Conservation (phyloP, 2,113 vertebrate species). For the Gadus macrocephalus region DNA sequence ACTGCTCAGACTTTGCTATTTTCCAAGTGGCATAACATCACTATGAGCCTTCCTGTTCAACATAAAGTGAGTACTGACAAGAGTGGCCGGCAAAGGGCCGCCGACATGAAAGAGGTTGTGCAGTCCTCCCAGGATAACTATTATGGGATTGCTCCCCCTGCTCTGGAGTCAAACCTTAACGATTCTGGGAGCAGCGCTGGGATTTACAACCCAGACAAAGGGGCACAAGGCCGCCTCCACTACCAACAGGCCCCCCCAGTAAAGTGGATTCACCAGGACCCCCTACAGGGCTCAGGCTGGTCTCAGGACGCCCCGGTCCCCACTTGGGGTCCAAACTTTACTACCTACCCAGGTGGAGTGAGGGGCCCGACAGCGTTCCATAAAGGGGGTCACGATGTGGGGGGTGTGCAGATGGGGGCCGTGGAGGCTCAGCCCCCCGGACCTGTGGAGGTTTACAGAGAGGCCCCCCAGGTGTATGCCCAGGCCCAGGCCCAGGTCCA, state of each 20-base stretch:
- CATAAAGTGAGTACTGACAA: conserved; percentile 83
- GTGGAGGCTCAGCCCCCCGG: conserved; percentile 73
- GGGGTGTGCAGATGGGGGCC: conserved; percentile 58
- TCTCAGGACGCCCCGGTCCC: conserved; percentile 70
- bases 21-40: conserved; percentile 50
- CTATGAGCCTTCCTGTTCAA: conserved; percentile 93
- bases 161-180: conserved; percentile 71
- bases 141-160: conserved; percentile 75
- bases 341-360: conserved; percentile 73
- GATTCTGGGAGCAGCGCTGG: conserved; percentile 68
- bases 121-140: conserved; percentile 80
- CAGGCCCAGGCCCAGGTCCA: conserved; percentile 54
- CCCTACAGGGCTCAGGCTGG: conserved; percentile 74
- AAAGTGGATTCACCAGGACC: conserved; percentile 77
- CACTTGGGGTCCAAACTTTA: conserved; percentile 79
- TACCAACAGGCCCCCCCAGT: conserved; percentile 78
- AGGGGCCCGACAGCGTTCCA: conserved; percentile 71
- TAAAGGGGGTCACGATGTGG: conserved; percentile 72
- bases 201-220: conserved; percentile 82
- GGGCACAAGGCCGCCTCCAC: conserved; percentile 75
- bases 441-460: conserved; percentile 78
- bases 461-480: conserved; percentile 65
- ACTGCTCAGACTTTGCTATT: conserved; percentile 1
- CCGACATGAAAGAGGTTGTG: conserved; percentile 78
- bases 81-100: conserved; percentile 76